Evolutionary conservation across 2,113 vertebrate species (phyloP).

Genomic region (Glaucomys volans): DNA sequence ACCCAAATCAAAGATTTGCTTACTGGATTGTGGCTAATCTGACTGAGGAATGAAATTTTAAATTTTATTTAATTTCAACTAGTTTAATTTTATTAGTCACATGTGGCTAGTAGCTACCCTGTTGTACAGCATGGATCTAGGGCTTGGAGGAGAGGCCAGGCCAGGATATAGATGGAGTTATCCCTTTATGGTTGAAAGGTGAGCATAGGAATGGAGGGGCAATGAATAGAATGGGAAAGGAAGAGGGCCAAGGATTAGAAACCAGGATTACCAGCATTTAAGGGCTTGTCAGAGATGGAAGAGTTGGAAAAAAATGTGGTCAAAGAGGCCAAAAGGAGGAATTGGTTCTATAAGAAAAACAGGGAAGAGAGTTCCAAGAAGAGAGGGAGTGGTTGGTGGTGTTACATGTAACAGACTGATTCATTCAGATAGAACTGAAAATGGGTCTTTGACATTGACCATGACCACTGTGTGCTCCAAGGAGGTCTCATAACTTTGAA

Average conservation of each 20-base stretch:
- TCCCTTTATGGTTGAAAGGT: neutral
- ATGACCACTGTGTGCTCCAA: neutral
- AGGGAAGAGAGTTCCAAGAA: neutral
- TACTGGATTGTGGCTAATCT: neutral
- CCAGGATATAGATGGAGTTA: neutral
- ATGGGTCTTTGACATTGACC: neutral
- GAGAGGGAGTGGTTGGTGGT: neutral
- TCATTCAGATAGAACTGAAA: neutral
- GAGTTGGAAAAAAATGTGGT: neutral
- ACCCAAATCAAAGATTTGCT: neutral
- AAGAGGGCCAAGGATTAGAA: neutral
- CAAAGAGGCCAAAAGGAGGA: neutral
- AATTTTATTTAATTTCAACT: constrained; percentile 39
- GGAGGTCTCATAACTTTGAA: neutral
- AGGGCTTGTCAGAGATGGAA: constrained; percentile 14
- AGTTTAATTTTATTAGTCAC: neutral
- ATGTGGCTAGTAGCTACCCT: neutral
- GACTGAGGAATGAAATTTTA: neutral
- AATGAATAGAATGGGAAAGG: neutral
- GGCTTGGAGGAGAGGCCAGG: neutral
- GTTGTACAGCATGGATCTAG: neutral
- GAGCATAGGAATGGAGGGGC: neutral
- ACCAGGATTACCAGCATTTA: neutral
- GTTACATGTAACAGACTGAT: neutral
- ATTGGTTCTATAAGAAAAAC: neutral